A percentile compares a stretch with the other conserved stretches of the same genome.
phyloP scores from a whole-genome alignment of 1,140 invertebrate species.

The Drosophila prosaltans region DNA sequence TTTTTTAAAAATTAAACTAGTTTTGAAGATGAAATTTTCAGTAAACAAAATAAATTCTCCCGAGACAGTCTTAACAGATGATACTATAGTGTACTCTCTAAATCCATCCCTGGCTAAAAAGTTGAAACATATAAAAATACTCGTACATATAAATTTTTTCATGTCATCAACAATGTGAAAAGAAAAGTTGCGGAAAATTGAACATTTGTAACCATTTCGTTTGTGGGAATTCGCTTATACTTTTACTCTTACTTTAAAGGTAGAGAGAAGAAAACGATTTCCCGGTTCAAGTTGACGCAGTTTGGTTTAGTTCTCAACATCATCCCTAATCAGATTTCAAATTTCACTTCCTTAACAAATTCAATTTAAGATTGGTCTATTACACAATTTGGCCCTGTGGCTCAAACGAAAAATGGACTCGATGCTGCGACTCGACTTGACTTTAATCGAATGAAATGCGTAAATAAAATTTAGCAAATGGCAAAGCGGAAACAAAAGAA shows the following conservation, averaged over 20 bases:
- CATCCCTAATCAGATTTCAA: constrained; percentile 25
- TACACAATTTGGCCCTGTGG: constrained; percentile 53
- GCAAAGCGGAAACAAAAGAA: constrained; percentile 21
- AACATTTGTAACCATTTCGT: neutral
- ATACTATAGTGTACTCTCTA: constrained; percentile 16
- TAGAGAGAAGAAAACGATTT: constrained; percentile 3
- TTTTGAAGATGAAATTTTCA: no score
- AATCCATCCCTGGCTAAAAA: neutral
- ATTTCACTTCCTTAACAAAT: constrained; percentile 61
- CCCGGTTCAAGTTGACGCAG: neutral
- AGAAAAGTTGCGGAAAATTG: constrained; percentile 2
- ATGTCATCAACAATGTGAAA: neutral
- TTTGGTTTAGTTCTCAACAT: neutral
- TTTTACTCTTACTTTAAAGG: constrained; percentile 11
- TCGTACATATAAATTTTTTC: neutral
- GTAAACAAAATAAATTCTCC: no score
- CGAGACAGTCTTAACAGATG: neutral
- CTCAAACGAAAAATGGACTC: constrained; percentile 2
- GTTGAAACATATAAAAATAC: neutral
- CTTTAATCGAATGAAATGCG: constrained; percentile 72
- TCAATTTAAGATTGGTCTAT: constrained; percentile 67
- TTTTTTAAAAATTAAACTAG: no score
- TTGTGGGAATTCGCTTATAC: neutral
- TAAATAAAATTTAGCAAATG: constrained; percentile 62
- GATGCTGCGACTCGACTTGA: constrained; percentile 2